A percentile compares a stretch with the other conserved stretches of the same genome.
phyloP scores from a whole-genome alignment of 2,888 invertebrate species.

The Tethea ocularis region DNA sequence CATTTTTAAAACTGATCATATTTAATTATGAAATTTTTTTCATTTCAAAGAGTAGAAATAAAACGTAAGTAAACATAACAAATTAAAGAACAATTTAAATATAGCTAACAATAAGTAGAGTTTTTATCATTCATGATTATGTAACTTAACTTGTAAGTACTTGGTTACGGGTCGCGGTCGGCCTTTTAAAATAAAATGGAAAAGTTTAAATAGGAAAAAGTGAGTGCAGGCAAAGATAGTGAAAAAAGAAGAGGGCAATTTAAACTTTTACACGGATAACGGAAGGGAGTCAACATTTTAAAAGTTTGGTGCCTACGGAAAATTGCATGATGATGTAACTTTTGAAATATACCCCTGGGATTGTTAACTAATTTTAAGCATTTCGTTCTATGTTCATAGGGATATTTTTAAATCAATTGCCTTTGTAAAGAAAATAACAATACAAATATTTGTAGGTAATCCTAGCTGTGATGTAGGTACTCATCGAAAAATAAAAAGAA shows the following conservation, averaged over 20 bases:
- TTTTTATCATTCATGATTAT: constrained; percentile 40
- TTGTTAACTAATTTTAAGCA: neutral
- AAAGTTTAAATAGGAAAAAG: constrained; percentile 82
- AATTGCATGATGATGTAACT: constrained; percentile 67
- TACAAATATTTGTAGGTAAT: no score
- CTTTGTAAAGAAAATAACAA: no score
- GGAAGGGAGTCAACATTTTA: constrained; percentile 66
- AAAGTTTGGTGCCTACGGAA: constrained; percentile 62
- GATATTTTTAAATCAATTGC: no score
- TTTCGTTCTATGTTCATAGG: no score
- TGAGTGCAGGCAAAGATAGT: constrained; percentile 75
- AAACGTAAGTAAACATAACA: no score
- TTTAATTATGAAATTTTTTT: no score
- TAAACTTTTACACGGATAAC: constrained; percentile 67
- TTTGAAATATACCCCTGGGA: constrained; percentile 41
- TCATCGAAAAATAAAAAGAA: no score
- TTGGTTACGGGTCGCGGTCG: constrained; percentile 34
- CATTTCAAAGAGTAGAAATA: neutral
- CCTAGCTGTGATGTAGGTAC: no score
- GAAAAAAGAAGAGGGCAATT: constrained; percentile 78
- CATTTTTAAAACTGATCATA: no score
- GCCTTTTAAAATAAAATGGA: constrained; percentile 73
- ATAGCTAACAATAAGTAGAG: constrained; percentile 13
- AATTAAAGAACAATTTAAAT: constrained; percentile 21
- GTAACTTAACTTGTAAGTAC: constrained; percentile 39